Evolutionary conservation across 92 coral and sea anemone genomes (phyloP), one percentile per base, ranked within the genome.

Genomic region (Bergia sp.): DNA sequence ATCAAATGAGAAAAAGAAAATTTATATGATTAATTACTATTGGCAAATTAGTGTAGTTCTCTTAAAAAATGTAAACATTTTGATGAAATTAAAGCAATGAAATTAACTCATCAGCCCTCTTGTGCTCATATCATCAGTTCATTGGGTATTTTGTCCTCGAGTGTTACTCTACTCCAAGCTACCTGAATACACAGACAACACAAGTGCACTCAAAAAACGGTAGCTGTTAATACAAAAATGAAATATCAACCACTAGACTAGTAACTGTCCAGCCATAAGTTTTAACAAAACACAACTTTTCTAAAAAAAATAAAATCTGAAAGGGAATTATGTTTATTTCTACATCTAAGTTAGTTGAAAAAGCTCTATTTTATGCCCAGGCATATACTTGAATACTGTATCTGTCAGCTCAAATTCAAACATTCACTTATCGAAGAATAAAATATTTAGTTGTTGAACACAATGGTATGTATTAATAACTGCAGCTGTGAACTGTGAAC

Each of bases 181-280:
- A 58, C 15, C 16, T 13, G 53, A 64, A 81, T 81, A 47, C 47
- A 81, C 86, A 39, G 86, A 81, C 74, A 73, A 42, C 47, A 40
- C 11, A 41, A 76, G 49, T 37, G 53, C 45, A 42, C 20, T 64
- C 45, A 13, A 81, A 29, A 81, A 36, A 57, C 10, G 21, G 41
- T 39, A n/a, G 53, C 38, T 7, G 12, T 36, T 64, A 41, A 66
- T 47, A 79, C 38, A 81, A 55, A 37, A 37, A 61, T 57, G 69
- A 81, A 72, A 82, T 82, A 69, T 67, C 77, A 84, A 84, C 47
- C 37, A 84, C 20, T 45, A 66, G 78, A 72, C 66, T 76, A 37
- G 77, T 21, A 4, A 37, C 36, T 76, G 47, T 76, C 43, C 21
- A 76, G 78, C 39, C 41, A 74, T 29, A 40, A 76, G n/a, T 41